A percentile compares a stretch with the other conserved stretches of the same genome.
Conservation (phyloP, 2,888 invertebrate genomes). For the Drosophila melanosoma region DNA sequence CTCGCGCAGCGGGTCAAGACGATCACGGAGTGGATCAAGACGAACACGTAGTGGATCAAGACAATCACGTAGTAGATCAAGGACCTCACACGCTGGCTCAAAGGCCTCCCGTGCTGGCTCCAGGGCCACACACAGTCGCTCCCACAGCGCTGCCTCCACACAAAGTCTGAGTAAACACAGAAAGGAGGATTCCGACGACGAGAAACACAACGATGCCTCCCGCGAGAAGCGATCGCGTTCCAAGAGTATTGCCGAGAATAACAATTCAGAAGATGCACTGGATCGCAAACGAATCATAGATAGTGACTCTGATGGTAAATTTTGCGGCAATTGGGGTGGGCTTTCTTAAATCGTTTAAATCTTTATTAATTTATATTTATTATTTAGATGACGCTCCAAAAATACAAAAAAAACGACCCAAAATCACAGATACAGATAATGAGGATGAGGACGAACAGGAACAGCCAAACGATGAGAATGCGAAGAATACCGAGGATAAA, state of each 20-base stretch:
- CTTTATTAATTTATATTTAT: neutral
- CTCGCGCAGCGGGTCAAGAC: slow-evolving; percentile 49
- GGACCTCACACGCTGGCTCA: slow-evolving; percentile 40
- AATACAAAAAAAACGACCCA: slow-evolving; percentile 83
- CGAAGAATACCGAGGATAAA: slow-evolving; percentile 71
- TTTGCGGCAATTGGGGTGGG: neutral
- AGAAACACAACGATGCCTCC: slow-evolving; percentile 3
- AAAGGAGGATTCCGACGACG: slow-evolving; percentile 10
- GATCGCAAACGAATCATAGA: slow-evolving; percentile 81
- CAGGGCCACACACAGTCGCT: slow-evolving; percentile 46
- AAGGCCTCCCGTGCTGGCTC: slow-evolving; percentile 65
- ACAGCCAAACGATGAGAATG: slow-evolving; percentile 46
- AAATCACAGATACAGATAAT: slow-evolving; percentile 87
- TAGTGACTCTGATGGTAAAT: slow-evolving; percentile 87
- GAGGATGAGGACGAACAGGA: slow-evolving; percentile 84
- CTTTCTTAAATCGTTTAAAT: neutral
- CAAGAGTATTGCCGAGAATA: slow-evolving; percentile 51
- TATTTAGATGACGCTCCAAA: slow-evolving; percentile 66
- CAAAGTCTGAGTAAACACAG: slow-evolving; percentile 41
- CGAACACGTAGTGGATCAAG: slow-evolving; percentile 66
- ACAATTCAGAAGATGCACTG: slow-evolving; percentile 36
- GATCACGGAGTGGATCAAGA: slow-evolving; percentile 68
- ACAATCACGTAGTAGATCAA: slow-evolving; percentile 72
- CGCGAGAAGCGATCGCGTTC: slow-evolving; percentile 48
- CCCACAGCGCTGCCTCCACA: slow-evolving; percentile 45